Conservation (phyloP, 2,888 invertebrate species). For the Argyra leucocephala region DNA sequence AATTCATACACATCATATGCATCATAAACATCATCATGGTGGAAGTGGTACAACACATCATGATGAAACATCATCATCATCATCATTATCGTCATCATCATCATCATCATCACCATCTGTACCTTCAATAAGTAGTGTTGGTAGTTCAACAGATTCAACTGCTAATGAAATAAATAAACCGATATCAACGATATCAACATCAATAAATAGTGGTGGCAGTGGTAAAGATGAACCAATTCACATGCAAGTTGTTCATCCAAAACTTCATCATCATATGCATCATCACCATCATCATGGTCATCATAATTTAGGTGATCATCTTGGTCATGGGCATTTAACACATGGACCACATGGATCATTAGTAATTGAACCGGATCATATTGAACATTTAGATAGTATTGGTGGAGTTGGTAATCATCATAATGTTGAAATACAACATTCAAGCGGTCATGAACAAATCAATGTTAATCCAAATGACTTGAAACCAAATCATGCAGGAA, state of each 20-base stretch:
- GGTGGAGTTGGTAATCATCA: conserved; percentile 8
- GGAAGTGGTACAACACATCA: background rate
- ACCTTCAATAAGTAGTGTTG: background rate
- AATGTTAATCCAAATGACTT: conserved; percentile 51
- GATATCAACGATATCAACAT: conserved; percentile 7
- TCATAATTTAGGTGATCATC: conserved; percentile 40
- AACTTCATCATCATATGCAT: conserved; percentile 21
- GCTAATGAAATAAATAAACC: background rate
- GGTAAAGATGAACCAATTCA: background rate
- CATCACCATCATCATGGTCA: conserved; percentile 26
- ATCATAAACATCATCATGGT: conserved; percentile 10
- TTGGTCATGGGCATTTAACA: conserved; percentile 41
- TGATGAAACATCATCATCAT: conserved; percentile 10
- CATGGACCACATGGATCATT: conserved; percentile 50
- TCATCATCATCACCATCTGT: conserved; percentile 13
- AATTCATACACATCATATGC: conserved; percentile 12
- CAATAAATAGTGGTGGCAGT: background rate
- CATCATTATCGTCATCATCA: conserved; percentile 10
- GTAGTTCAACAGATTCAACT: background rate
- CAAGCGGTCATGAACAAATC: conserved; percentile 45
- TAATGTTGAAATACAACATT: conserved; percentile 10
- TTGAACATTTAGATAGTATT: no score
- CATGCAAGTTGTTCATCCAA: conserved; percentile 12
- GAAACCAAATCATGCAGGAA: conserved; percentile 52
- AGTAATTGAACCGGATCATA: conserved; percentile 41